phyloP scores from a whole-genome alignment of 1,140 invertebrate species.

The Araneus ventricosus region DNA sequence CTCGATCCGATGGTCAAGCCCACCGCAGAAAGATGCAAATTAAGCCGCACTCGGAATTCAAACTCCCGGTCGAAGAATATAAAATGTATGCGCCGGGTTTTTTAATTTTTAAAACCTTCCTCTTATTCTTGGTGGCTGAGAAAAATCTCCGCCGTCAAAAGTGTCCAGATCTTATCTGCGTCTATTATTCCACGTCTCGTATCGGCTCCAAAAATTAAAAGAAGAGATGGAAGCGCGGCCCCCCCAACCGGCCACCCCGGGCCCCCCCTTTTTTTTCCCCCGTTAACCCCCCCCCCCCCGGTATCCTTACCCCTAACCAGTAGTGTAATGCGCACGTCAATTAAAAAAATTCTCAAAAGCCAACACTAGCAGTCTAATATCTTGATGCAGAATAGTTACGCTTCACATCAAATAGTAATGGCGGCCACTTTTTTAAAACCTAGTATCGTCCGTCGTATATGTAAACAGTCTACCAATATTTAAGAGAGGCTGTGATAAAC shows the following conservation, averaged over 20 bases:
- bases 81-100: background rate
- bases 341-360: too few relatives aligned
- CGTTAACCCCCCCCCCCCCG: too few relatives aligned
- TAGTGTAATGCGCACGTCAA: too few relatives aligned
- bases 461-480: too few relatives aligned
- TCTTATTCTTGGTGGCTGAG: background rate
- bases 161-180: background rate
- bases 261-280: too few relatives aligned
- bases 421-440: too few relatives aligned
- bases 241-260: background rate
- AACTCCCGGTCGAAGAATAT: background rate
- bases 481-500: too few relatives aligned
- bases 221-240: background rate
- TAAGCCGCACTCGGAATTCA: background rate
- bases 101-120: background rate
- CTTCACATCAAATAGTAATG: too few relatives aligned
- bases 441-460: too few relatives aligned
- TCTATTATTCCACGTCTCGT: background rate
- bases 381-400: too few relatives aligned
- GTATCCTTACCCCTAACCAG: too few relatives aligned
- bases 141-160: slow-evolving; percentile 13
- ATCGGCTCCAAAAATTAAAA: background rate
- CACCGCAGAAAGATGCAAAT: background rate
- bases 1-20: slow-evolving; percentile 9
- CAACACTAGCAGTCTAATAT: too few relatives aligned